These are phyloP conservation scores for Peromyscus attwateri DNA, from an alignment of 2,797 vertebrate genomes.

Conservation along the genomic window DNA sequence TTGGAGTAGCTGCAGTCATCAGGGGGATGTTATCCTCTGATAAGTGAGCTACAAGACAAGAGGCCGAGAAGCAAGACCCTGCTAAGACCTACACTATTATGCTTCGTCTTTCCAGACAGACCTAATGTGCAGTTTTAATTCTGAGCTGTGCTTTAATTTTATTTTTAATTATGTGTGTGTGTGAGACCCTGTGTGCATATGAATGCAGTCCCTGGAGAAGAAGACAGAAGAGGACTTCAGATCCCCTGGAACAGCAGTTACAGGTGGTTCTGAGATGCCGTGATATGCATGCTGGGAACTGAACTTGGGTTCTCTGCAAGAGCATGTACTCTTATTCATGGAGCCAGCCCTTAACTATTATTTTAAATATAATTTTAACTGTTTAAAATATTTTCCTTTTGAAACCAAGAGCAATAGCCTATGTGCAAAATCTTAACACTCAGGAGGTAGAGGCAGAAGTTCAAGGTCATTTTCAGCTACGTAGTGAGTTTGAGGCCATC, in stretches of 20 bases:
- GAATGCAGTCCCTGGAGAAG: neutral
- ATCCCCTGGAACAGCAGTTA: neutral
- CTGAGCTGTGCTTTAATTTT: neutral
- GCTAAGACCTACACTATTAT: neutral
- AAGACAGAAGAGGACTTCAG: neutral
- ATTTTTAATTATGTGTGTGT: neutral
- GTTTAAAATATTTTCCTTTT: neutral
- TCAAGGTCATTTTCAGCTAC: neutral
- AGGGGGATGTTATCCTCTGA: neutral
- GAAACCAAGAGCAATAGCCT: neutral
- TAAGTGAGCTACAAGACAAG: neutral
- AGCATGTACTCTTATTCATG: neutral
- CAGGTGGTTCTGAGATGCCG: neutral
- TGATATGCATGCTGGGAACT: neutral
- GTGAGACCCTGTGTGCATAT: neutral
- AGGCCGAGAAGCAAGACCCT: neutral
- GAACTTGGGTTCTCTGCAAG: neutral
- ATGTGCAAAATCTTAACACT: neutral
- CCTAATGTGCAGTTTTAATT: neutral
- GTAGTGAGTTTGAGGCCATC: neutral
- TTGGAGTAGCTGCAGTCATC: neutral
- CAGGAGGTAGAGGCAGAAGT: neutral
- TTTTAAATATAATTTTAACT: constrained; percentile 3
- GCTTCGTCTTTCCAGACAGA: neutral
- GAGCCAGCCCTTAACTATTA: neutral